These are phyloP conservation scores for Poecilia velifera DNA, from an alignment of 2,797 vertebrate genomes.

Conservation along the genomic window DNA sequence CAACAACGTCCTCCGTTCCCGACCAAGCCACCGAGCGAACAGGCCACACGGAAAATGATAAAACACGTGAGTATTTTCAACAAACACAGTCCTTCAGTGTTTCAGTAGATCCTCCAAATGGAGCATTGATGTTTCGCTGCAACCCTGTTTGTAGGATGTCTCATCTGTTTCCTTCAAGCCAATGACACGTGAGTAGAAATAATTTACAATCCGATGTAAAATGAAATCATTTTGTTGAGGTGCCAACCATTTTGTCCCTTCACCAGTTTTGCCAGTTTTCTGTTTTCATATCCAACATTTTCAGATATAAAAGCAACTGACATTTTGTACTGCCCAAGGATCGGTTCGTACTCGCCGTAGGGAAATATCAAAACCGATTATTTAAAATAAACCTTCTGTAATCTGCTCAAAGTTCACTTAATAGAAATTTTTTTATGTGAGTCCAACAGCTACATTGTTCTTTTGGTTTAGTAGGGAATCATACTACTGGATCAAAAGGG, in stretches of 20 bases:
- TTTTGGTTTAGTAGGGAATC: background rate
- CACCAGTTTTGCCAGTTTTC: background rate
- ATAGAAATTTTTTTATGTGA: background rate
- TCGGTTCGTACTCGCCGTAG: background rate
- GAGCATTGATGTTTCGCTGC: background rate
- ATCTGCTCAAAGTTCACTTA: background rate
- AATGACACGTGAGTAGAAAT: slow-evolving; percentile 28
- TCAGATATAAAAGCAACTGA: background rate
- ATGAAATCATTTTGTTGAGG: background rate
- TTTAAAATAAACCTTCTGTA: background rate
- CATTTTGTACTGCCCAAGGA: background rate
- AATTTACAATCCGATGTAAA: background rate
- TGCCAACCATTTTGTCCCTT: background rate
- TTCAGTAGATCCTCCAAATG: background rate
- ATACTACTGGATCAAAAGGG: background rate
- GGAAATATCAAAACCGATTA: background rate
- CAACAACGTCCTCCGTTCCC: background rate
- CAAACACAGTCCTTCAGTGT: background rate
- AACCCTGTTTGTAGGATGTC: slow-evolving; percentile 2
- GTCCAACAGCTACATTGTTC: background rate
- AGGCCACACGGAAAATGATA: background rate
- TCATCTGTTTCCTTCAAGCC: background rate
- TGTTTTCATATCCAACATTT: background rate
- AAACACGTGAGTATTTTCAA: background rate
- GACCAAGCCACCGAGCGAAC: background rate